Base-by-base conservation (phyloP, 2,113 vertebrate species). In the Datnioides undecimradiatus region DNA sequence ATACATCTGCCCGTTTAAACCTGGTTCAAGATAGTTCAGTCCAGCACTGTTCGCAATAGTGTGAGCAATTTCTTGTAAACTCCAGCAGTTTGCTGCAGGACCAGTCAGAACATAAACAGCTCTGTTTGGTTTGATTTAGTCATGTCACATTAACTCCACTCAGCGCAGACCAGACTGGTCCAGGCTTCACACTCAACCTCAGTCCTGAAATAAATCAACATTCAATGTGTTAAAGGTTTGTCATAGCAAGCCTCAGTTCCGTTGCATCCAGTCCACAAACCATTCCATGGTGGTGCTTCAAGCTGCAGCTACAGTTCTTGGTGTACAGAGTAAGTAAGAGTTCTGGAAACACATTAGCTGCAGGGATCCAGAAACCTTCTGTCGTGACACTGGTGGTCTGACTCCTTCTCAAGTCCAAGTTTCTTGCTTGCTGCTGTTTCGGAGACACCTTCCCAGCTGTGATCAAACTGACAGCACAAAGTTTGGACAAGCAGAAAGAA, bases 191-290 rank as follows among this genome's bases (percentile, higher is more conserved):
- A 58, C 13, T 21, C 14, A 74, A 54, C 11, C n/a, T 34, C n/a
- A 25, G 55, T 64, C 25, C 45, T 66, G 25, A n/a, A 51, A 46
- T 79, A 82, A 82, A 82, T 73, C 34, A 83, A 81, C 55, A 81
- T 64, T 66, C 62, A 76, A 71, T 79, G 75, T 75, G 67, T 81
- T n/a, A 60, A 87, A 63, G 40, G 38, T 31, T 8, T 31, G 8
- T 38, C 14, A 33, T 2, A 34, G 23, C 8, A 52, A 21, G 9
- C 36, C 33, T 38, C 21, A 57, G 34, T 14, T 10, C 19, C 7
- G 16, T 21, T 13, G 16, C 27, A 12, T 33, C 51, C 27, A 36
- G 33, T 63, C 31, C 41, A 51, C 5, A 23, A 41, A 12, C 4
- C 12, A 5, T 27, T 25, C 11, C 1, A 25, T 38, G 54, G 38